Conservation (phyloP, 2,113 vertebrate species). For the Scomber colias region DNA sequence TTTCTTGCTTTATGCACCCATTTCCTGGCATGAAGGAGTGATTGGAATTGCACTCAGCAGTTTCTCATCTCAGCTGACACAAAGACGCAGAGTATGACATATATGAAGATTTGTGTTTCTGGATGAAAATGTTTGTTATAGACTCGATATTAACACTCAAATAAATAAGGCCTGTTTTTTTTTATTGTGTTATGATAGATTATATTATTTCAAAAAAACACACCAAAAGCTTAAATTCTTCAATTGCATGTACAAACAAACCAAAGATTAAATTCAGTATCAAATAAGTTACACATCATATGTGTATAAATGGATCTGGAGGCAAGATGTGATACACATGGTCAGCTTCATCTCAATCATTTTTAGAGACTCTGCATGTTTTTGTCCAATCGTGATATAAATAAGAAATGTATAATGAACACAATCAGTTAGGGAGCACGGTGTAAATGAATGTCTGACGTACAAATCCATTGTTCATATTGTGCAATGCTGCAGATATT, state of each 20-base stretch:
- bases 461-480: background rate
- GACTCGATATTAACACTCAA: background rate
- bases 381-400: background rate
- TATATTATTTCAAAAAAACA: background rate
- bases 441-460: background rate
- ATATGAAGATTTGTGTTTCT: conserved; percentile 47
- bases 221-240: conserved; percentile 9
- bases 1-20: conserved; percentile 31
- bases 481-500: background rate
- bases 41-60: conserved; percentile 58
- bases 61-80: conserved; percentile 64
- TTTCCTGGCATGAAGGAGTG: conserved; percentile 52
- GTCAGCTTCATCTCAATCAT: background rate
- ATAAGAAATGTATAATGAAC: background rate
- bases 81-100: conserved; percentile 46
- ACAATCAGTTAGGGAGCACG: background rate
- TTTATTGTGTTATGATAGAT: background rate
- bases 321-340: background rate
- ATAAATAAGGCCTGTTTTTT: background rate
- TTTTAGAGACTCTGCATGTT: conserved; percentile 8
- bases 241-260: conserved; percentile 15
- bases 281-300: background rate
- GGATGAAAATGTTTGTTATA: conserved; percentile 16
- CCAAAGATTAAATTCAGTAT: background rate
- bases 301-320: background rate